A percentile compares a stretch with the other conserved stretches of the same genome.
Conservation (phyloP, 1,140 invertebrate species). For the Holotrichia oblita region DNA sequence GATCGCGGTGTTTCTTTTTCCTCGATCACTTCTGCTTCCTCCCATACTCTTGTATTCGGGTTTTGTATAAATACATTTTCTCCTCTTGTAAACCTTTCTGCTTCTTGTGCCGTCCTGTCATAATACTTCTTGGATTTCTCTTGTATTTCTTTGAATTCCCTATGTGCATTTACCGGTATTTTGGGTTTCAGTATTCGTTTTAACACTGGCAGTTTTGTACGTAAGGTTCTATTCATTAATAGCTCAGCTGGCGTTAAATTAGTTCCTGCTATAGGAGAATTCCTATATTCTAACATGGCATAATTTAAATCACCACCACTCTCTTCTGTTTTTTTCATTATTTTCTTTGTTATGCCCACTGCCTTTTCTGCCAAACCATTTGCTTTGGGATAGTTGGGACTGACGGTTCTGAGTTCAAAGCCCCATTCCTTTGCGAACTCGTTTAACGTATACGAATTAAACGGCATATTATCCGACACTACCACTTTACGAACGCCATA, state of each 20-base stretch:
- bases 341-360: slow-evolving; percentile 52
- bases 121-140: slow-evolving; percentile 14
- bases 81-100: neutral
- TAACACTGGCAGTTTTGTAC: slow-evolving; percentile 24
- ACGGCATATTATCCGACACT: slow-evolving; percentile 54
- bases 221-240: neutral
- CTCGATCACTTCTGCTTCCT: neutral
- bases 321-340: slow-evolving; percentile 51
- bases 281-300: slow-evolving; percentile 32
- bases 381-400: slow-evolving; percentile 52
- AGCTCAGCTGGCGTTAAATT: slow-evolving; percentile 19
- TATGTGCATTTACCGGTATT: slow-evolving; percentile 19
- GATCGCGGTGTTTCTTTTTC: neutral
- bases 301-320: slow-evolving; percentile 12
- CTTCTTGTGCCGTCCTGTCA: slow-evolving; percentile 24
- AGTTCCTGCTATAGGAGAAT: slow-evolving; percentile 26
- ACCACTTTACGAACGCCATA: slow-evolving; percentile 53
- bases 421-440: slow-evolving; percentile 51
- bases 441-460: slow-evolving; percentile 48
- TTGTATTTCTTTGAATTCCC: slow-evolving; percentile 5
- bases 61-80: slow-evolving; percentile 25
- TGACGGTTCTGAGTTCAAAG: slow-evolving; percentile 51
- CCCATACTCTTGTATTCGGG: neutral
- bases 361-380: slow-evolving; percentile 54
- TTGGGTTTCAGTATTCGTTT: slow-evolving; percentile 8